Evolutionary conservation across 2,888 invertebrate species (phyloP).

Genomic region (Orthonychiurus folsomi): DNA sequence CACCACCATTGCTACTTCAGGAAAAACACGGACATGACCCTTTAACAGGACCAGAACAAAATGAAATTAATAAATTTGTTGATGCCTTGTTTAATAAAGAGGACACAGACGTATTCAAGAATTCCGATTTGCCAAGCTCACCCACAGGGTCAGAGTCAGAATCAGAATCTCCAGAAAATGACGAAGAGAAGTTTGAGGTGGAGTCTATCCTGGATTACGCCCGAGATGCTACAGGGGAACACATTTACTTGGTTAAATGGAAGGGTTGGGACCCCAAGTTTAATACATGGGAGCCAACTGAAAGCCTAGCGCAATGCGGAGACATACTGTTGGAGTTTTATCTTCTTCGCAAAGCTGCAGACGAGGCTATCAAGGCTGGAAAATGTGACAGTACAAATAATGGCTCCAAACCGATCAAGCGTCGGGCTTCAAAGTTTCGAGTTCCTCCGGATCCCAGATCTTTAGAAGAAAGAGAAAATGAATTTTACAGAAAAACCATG

Average conservation of each 20-base stretch:
- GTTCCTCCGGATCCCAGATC: constrained; percentile 37
- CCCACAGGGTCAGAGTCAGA: too few species aligned
- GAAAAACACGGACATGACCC: too few species aligned
- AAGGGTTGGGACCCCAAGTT: constrained; percentile 55
- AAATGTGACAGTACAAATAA: too few species aligned
- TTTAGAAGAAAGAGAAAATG: constrained; percentile 22
- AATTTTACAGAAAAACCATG: constrained; percentile 22
- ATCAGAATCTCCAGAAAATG: neutral
- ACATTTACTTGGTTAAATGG: constrained; percentile 75
- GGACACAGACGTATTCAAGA: too few species aligned
- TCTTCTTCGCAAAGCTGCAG: constrained; percentile 16
- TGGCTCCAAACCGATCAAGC: neutral
- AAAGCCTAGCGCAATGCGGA: constrained; percentile 62
- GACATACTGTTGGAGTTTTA: constrained; percentile 48
- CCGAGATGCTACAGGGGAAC: constrained; percentile 47
- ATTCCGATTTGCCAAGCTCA: too few species aligned
- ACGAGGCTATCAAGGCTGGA: neutral
- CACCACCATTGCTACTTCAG: too few species aligned
- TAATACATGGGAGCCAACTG: constrained; percentile 55
- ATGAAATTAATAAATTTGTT: too few species aligned
- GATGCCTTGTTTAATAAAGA: too few species aligned
- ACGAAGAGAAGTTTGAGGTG: constrained; percentile 56
- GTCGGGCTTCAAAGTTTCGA: constrained; percentile 11
- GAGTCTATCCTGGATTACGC: constrained; percentile 62
- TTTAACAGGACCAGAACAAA: too few species aligned